Conservation (phyloP, 1,140 invertebrate species). For the Archivesica marissinica region DNA sequence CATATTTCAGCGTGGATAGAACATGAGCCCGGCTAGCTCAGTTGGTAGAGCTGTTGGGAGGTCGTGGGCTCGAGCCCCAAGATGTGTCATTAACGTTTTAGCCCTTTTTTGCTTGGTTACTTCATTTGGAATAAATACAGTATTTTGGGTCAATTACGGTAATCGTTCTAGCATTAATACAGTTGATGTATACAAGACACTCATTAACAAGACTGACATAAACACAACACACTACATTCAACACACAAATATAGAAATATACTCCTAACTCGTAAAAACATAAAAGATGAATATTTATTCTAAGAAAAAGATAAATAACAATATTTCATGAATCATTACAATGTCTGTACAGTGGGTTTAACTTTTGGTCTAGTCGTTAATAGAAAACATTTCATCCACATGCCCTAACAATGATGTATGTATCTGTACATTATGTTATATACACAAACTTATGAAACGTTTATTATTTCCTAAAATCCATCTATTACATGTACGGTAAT, state of each 20-base stretch:
- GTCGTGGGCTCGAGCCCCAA: too few species aligned
- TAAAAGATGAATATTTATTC: constrained; percentile 47
- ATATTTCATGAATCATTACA: constrained; percentile 23
- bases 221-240: constrained; percentile 40
- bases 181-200: constrained; percentile 1
- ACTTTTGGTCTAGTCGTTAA: constrained; percentile 6
- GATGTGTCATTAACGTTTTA: too few species aligned
- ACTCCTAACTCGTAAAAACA: constrained; percentile 50
- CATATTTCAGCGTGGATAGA: too few species aligned
- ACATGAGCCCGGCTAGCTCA: too few species aligned
- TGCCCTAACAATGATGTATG: not conserved
- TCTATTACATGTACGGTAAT: too few species aligned
- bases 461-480: not conserved
- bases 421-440: constrained; percentile 6
- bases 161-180: constrained; percentile 13
- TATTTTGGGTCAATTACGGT: not conserved
- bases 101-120: too few species aligned
- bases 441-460: constrained; percentile 9
- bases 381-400: not conserved
- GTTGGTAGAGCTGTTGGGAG: too few species aligned
- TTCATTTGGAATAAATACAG: not conserved
- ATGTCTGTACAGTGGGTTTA: not conserved
- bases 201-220: not conserved
- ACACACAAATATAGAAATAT: constrained; percentile 49
- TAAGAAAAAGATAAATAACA: constrained; percentile 53